These are phyloP conservation scores for Pachliopta kotzebuea DNA, from an alignment of 2,888 invertebrate species.

Conservation along the genomic window DNA sequence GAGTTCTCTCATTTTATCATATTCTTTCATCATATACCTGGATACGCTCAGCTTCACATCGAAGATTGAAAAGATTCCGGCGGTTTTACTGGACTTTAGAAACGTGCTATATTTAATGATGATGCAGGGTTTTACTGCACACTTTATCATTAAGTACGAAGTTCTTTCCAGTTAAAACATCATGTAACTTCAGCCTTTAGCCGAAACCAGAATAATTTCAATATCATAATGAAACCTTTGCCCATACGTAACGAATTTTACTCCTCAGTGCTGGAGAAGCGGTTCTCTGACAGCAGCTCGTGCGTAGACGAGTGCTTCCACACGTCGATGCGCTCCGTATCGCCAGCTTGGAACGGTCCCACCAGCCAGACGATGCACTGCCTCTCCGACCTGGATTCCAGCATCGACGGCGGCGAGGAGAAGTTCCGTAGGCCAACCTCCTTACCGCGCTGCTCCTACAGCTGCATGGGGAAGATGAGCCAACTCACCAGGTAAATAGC, in stretches of 20 bases:
- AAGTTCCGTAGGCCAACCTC: slow-evolving; percentile 67
- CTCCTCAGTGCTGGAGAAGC: slow-evolving; percentile 65
- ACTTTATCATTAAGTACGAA: too few species aligned
- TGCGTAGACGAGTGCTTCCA: slow-evolving; percentile 72
- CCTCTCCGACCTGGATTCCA: slow-evolving; percentile 66
- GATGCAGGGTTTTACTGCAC: too few species aligned
- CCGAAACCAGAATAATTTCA: too few species aligned
- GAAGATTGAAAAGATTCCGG: too few species aligned
- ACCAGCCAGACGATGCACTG: slow-evolving; percentile 74
- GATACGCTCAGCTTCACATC: too few species aligned
- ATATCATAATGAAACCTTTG: too few species aligned
- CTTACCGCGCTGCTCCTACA: slow-evolving; percentile 83
- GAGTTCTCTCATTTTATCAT: slow-evolving; percentile 5
- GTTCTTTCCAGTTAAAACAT: too few species aligned
- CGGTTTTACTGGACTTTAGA: too few species aligned
- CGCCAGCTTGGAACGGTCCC: slow-evolving; percentile 66
- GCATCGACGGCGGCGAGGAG: slow-evolving; percentile 65
- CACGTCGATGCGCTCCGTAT: slow-evolving; percentile 63
- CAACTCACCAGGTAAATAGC: slow-evolving; percentile 77
- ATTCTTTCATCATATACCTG: too few species aligned
- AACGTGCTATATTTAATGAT: too few species aligned
- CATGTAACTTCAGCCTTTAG: too few species aligned
- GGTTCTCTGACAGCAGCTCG: slow-evolving; percentile 71
- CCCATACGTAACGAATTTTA: neutral
- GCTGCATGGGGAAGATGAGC: slow-evolving; percentile 89